phyloP scores from a whole-genome alignment of 1,140 invertebrate genomes.

The Eubasilissa regina region DNA sequence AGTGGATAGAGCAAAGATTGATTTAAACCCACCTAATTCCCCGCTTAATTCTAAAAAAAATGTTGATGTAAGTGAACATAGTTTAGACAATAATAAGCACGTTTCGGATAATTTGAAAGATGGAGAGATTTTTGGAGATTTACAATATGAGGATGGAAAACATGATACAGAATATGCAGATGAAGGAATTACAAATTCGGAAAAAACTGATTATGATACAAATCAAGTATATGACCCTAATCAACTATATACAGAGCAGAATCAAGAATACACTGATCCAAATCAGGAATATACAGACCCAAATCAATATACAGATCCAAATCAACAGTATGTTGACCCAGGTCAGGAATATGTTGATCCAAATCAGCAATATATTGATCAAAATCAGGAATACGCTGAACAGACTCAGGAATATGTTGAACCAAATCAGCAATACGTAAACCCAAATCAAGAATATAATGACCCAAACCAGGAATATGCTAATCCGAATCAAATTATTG shows the following conservation, averaged over 20 bases:
- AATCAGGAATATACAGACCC: conserved; percentile 39
- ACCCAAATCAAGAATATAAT: conserved; percentile 43
- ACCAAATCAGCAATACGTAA: conserved; percentile 51
- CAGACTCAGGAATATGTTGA: conserved; percentile 46
- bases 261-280: conserved; percentile 27
- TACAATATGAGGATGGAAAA: neutral
- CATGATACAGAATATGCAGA: too few relatives aligned
- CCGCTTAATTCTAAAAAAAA: conserved; percentile 30
- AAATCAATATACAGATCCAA: conserved; percentile 39
- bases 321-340: conserved; percentile 51
- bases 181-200: conserved; percentile 5
- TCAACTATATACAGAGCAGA: conserved; percentile 32
- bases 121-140: conserved; percentile 5
- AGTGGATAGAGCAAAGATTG: neutral
- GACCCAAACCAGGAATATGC: conserved; percentile 55
- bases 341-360: conserved; percentile 54
- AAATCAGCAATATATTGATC: conserved; percentile 45
- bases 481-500: conserved; percentile 47
- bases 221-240: neutral
- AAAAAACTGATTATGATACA: neutral
- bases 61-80: conserved; percentile 26
- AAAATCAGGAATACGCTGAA: conserved; percentile 46
- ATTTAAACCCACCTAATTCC: conserved; percentile 10
- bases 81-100: conserved; percentile 32
- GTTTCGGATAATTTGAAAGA: neutral